Percentiles rank a stretch among this genome's conserved stretches.
Evolutionary conservation across 2,888 invertebrate genomes (phyloP).

Genomic region (Zaprionus lineosus): DNA sequence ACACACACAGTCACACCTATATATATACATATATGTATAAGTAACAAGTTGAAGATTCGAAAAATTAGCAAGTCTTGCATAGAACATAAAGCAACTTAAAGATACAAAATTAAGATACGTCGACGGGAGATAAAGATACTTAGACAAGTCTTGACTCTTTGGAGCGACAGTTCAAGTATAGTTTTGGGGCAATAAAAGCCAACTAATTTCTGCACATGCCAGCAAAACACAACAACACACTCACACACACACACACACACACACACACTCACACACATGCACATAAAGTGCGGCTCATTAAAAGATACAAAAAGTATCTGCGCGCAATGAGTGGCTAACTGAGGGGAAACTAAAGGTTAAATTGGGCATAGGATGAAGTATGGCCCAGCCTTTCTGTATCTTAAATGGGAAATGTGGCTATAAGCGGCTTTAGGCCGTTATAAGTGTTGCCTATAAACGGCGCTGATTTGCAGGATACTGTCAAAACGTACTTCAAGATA

Average conservation of each 20-base stretch:
- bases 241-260: too few species aligned
- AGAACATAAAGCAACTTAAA: slow-evolving; percentile 18
- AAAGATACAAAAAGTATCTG: slow-evolving; percentile 47
- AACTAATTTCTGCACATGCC: slow-evolving; percentile 30
- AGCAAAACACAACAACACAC: too few species aligned
- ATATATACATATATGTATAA: background rate
- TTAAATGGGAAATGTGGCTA: too few species aligned
- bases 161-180: slow-evolving; percentile 44
- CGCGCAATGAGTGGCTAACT: background rate
- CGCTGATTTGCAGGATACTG: background rate
- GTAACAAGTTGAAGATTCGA: slow-evolving; percentile 1
- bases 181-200: slow-evolving; percentile 23
- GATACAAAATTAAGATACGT: too few species aligned
- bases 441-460: too few species aligned
- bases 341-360: background rate
- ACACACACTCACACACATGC: slow-evolving; percentile 9
- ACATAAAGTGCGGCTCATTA: slow-evolving; percentile 31
- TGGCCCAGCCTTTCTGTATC: too few species aligned
- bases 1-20: background rate
- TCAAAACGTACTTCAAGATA: background rate
- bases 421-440: too few species aligned
- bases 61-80: slow-evolving; percentile 28
- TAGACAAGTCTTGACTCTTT: slow-evolving; percentile 34
- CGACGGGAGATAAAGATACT: slow-evolving; percentile 10
- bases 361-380: too few species aligned